These are phyloP conservation scores for Aphodius sticticus DNA, from an alignment of 2,888 invertebrate genomes.

Conservation along the genomic window DNA sequence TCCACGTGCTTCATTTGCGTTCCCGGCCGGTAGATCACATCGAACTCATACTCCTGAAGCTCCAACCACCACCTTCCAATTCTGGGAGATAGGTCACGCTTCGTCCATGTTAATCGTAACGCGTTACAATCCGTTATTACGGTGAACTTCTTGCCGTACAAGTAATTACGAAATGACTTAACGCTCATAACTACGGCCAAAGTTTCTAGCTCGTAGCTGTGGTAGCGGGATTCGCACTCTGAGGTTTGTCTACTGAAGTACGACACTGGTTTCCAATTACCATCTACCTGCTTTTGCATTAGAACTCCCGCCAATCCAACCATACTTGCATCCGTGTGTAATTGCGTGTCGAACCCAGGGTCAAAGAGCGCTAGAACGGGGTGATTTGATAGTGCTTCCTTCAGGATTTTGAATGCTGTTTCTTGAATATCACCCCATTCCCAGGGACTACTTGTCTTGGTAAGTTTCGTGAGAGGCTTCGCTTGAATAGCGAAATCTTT, in stretches of 20 bases:
- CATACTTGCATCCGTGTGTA: slow-evolving; percentile 46
- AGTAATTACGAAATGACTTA: slow-evolving; percentile 34
- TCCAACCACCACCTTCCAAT: slow-evolving; percentile 46
- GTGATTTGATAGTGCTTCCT: too few species aligned
- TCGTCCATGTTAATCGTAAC: slow-evolving; percentile 28
- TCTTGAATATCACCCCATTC: too few species aligned
- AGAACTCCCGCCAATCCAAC: slow-evolving; percentile 44
- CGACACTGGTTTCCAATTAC: slow-evolving; percentile 36
- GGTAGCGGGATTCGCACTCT: slow-evolving; percentile 43
- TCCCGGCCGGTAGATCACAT: slow-evolving; percentile 42
- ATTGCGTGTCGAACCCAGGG: too few species aligned
- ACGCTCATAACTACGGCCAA: slow-evolving; percentile 42
- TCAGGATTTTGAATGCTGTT: too few species aligned
- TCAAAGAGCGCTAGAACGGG: too few species aligned
- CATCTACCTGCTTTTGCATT: slow-evolving; percentile 41
- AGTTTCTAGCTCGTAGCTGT: slow-evolving; percentile 45
- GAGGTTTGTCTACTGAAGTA: slow-evolving; percentile 49
- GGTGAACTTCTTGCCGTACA: slow-evolving; percentile 36
- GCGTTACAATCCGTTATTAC: slow-evolving; percentile 39
- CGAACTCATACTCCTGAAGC: slow-evolving; percentile 45
- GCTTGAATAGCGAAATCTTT: too few species aligned
- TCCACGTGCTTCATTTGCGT: slow-evolving; percentile 45
- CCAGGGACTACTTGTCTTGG: too few species aligned
- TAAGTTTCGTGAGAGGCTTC: too few species aligned
- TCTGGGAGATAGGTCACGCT: slow-evolving; percentile 37